Evolutionary conservation across 37 sponge, comb jelly and placozoan genomes (phyloP).

Genomic region (Eunapius fragilis): DNA sequence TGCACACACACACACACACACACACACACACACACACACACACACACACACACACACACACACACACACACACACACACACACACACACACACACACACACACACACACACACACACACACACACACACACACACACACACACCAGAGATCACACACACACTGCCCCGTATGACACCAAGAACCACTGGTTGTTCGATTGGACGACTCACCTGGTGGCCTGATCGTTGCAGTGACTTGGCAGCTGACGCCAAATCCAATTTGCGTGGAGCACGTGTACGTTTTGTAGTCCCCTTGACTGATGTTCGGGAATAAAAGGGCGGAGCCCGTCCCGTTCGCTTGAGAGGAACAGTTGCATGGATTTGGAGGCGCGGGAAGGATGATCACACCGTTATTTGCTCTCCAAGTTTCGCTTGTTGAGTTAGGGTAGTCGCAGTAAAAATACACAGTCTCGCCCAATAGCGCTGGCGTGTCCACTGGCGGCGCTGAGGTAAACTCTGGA

Average conservation of each 20-base stretch:
- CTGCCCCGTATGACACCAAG: too few relatives aligned
- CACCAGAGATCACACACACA: too few relatives aligned
- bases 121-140: too few relatives aligned
- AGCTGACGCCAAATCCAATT: constrained; percentile 1
- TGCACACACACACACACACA: too few relatives aligned
- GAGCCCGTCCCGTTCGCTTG: background rate
- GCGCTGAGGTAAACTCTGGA: background rate
- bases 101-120: too few relatives aligned
- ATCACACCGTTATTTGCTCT: background rate
- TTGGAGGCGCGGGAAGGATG: background rate
- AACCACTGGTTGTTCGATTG: too few relatives aligned
- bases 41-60: too few relatives aligned
- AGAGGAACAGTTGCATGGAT: constrained; percentile 1
- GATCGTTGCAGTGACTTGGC: background rate
- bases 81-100: too few relatives aligned
- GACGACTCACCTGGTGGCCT: background rate
- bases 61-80: too few relatives aligned
- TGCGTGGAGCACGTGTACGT: background rate
- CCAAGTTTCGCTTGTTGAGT: background rate
- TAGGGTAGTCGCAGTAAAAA: constrained; percentile 1
- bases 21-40: too few relatives aligned
- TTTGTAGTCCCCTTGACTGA: background rate
- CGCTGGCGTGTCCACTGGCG: background rate
- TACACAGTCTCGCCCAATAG: background rate
- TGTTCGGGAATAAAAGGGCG: background rate